Base-by-base conservation (phyloP, 2,113 vertebrate genomes). In the Oenanthe melanoleuca region DNA sequence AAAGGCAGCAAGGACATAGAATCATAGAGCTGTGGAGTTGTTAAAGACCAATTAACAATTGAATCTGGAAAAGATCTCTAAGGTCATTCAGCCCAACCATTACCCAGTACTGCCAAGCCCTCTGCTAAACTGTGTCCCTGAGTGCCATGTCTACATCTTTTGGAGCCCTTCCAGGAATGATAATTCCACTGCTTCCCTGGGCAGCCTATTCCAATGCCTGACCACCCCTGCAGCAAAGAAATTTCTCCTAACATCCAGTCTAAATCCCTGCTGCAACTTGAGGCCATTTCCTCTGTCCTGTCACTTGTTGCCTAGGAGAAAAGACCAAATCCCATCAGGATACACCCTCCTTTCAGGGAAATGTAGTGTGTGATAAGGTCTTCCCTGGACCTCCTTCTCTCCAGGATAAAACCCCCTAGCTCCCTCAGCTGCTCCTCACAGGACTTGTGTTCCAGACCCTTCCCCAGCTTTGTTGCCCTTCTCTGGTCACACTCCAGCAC, bases 91-190 rank as follows among this genome's bases (percentile, higher is more conserved):
- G 13, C 29, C 38, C 28, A 24, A 14, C 37, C 26, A 38, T 24
- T 57, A 73, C 59, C 7, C 33, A 17, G 15, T 10, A 14, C 44
- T 44, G 52, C 52, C 38, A 66, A 59, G 12, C 45, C 10, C 42
- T 21, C 60, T 23, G 9, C 44, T 45, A n/a, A 80, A 52, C 23
- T 0, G 0, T n/a, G 33, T n/a, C 8, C 12, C 19, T 19, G 11
- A 34, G 34, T 28, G 42, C 12, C 19, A 64, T 15, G 44, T 52
- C 10, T 16, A 14, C 19, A n/a, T n/a, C 5, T 44, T 31, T 57
- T 16, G 38, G 24, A 74, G 59, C 12, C 9, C 23, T 81, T 59
- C 23, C 53, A 52, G 33, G 37, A 11, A 45, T 45, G 26, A 9
- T 38, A 66, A 66, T 45, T 60, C 38, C 45, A 49, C 31, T 1